Conservation (phyloP, 2,888 invertebrate genomes). For the Melinaea marsaeus region DNA sequence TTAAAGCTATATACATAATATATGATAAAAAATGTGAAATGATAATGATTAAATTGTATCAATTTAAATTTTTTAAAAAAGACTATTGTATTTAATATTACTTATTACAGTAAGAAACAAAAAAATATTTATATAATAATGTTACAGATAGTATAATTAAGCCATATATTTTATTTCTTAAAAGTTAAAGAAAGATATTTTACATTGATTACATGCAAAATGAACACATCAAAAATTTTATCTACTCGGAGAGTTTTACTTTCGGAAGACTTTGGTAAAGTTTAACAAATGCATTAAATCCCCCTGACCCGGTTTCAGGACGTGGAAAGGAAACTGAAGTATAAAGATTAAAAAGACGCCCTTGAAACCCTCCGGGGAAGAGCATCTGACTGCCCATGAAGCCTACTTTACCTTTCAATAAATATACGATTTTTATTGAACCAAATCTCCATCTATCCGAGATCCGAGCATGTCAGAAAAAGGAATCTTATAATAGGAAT, state of each 20-base stretch:
- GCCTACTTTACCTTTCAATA: slow-evolving; percentile 18
- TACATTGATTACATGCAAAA: neutral
- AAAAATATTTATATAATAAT: too few species aligned
- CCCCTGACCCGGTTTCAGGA: slow-evolving; percentile 28
- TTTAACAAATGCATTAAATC: slow-evolving; percentile 23
- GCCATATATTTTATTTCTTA: neutral
- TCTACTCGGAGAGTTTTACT: neutral
- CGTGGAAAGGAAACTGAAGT: slow-evolving; percentile 22
- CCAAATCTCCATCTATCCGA: slow-evolving; percentile 3
- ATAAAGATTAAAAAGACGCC: slow-evolving; percentile 27
- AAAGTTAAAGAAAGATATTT: neutral
- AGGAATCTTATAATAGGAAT: too few species aligned
- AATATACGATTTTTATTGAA: slow-evolving; percentile 13
- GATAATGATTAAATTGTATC: neutral
- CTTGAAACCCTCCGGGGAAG: slow-evolving; percentile 23
- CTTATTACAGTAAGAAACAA: too few species aligned
- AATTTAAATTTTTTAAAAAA: neutral
- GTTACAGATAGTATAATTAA: too few species aligned
- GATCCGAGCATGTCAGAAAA: too few species aligned
- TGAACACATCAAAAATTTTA: neutral
- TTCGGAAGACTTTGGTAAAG: slow-evolving; percentile 5
- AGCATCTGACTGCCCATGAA: slow-evolving; percentile 19
- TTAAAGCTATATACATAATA: slow-evolving; percentile 22
- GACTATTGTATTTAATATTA: too few species aligned
- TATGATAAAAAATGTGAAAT: neutral